Evolutionary conservation across 2,113 vertebrate genomes (phyloP).

Genomic region (Uria aalge): DNA sequence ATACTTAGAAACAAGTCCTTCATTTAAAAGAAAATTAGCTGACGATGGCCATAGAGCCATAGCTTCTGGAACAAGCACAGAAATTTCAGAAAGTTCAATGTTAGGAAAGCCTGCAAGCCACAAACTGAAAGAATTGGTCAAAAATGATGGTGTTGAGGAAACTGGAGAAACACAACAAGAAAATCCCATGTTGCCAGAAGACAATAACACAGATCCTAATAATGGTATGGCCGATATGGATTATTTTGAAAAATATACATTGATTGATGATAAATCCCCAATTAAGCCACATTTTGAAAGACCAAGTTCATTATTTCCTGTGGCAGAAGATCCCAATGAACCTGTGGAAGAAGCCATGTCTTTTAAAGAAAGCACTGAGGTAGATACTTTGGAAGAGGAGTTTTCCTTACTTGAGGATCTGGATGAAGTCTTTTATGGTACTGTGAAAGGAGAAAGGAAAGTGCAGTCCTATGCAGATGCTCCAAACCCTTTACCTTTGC

Average conservation of each 20-base stretch:
- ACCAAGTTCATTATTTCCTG: constrained; percentile 25
- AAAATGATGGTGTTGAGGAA: constrained; percentile 17
- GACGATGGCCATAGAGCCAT: background rate
- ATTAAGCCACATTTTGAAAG: constrained; percentile 60
- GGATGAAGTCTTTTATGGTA: constrained; percentile 89
- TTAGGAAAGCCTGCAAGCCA: background rate
- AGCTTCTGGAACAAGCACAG: background rate
- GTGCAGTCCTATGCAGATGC: constrained; percentile 12
- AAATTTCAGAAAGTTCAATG: constrained; percentile 3
- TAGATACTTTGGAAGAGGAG: constrained; percentile 76
- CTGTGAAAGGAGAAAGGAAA: constrained; percentile 37
- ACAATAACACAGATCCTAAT: background rate
- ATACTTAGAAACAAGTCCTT: constrained; percentile 83
- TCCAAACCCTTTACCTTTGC: constrained; percentile 5
- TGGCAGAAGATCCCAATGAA: constrained; percentile 35
- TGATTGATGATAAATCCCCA: constrained; percentile 83
- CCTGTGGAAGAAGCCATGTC: constrained; percentile 15
- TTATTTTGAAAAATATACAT: constrained; percentile 93
- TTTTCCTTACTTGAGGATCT: constrained; percentile 80
- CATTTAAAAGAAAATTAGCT: constrained; percentile 69
- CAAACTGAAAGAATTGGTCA: background rate
- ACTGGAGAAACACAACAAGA: background rate
- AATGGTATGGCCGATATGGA: constrained; percentile 75
- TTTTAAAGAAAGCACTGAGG: constrained; percentile 61
- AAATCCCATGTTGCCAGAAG: background rate